Evolutionary conservation across 2,888 invertebrate species (phyloP), one percentile per base, ranked within the genome.

Genomic region (Agrilus cyanescens): DNA sequence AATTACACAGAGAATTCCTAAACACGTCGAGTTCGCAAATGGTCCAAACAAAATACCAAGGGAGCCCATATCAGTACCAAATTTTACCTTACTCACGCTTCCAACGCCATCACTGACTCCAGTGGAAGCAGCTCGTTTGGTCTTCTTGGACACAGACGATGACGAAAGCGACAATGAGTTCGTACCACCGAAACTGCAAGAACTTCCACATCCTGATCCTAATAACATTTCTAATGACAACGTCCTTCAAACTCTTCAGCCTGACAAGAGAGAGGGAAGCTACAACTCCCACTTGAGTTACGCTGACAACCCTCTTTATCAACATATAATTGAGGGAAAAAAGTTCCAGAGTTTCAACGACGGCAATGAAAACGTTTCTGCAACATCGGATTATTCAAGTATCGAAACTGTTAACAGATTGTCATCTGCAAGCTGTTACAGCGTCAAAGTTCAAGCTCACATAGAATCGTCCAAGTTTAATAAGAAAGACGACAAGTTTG

Each of bases 381-480:
- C 80, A 0, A 83, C 84, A 1, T 83, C 84, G 4, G 84, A 84
- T 57, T 85, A 84, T 61, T 82, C 81, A 41, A 82, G 83, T 57
- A 80, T 82, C 38, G 84, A 82, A 62, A 73, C 75, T 0, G 75
- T 80, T 15, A 75, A 76, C 58, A 61, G 75, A 29, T 57, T 74
- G 35, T 70, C 74, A 3, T 73, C 73, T 1, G 68, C 67, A 14
- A 69, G 68, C 48, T 68, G 63, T 49, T 69, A 69, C 48, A 69
- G 67, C 45, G 62, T 65, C 16, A 66, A 66, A 49, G 64, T 63
- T 4, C 62, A 60, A 43, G 71, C 53, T 8, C 62, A 61, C 39
- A 60, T 60, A 44, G 65, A 67, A 38, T 50, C 30, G 31, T 38
- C 36, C 25, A 59, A 56, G 32, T 41, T 53, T 20, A 61, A 54